A percentile compares a stretch with the other conserved stretches of the same genome.
Evolutionary conservation across 2,113 vertebrate species (phyloP).

Genomic region (Marmota flaviventris): DNA sequence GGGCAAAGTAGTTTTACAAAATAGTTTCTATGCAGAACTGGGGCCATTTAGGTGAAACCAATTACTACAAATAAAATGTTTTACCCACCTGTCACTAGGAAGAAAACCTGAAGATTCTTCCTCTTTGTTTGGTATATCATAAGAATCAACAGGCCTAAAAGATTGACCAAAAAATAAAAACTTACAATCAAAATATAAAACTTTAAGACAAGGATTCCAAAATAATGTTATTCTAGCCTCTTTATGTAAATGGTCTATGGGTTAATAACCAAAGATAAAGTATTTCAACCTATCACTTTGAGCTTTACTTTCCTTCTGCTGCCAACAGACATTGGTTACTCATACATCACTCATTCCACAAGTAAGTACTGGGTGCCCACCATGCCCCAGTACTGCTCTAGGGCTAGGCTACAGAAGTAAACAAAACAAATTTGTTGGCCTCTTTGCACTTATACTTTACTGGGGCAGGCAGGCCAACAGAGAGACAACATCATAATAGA

Average conservation of each 20-base stretch:
- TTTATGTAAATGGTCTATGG: background rate
- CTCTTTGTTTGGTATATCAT: slow-evolving; percentile 69
- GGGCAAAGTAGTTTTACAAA: background rate
- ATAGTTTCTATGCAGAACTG: background rate
- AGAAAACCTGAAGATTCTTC: slow-evolving; percentile 72
- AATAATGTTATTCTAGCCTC: background rate
- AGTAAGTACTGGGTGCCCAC: too few species aligned
- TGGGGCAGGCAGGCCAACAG: background rate
- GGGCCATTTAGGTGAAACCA: background rate
- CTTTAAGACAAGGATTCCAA: background rate
- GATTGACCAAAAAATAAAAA: background rate
- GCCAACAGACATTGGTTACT: background rate
- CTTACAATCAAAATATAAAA: slow-evolving; percentile 32
- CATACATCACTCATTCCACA: background rate
- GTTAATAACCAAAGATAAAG: slow-evolving; percentile 6
- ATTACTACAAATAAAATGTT: background rate
- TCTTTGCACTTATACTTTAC: background rate
- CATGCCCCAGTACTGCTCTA: background rate
- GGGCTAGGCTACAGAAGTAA: background rate
- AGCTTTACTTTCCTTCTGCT: background rate
- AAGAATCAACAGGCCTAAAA: slow-evolving; percentile 81
- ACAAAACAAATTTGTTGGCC: background rate
- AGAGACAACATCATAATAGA: background rate
- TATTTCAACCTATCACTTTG: background rate
- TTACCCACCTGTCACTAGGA: slow-evolving; percentile 76